Evolutionary conservation across 2,113 vertebrate species (phyloP), one percentile per base, ranked within the genome.

Genomic region (Phrynocephalus versicolor): DNA sequence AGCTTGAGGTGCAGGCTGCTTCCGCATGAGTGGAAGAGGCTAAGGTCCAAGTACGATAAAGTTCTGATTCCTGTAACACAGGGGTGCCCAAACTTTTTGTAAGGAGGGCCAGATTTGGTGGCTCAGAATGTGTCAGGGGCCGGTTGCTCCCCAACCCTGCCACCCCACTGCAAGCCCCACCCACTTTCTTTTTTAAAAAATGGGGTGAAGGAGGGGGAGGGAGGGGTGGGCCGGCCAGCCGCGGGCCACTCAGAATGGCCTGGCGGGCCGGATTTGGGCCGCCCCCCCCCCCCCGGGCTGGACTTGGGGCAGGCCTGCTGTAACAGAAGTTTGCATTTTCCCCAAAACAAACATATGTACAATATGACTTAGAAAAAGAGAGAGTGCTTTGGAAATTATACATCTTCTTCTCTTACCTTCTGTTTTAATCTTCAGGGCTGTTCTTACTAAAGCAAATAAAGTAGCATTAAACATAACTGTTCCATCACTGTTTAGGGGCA

Each of bases 381-480:
- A 51, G 10, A 65, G 25, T 35, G 21, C 25, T 23, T 39, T 81
- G 41, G 27, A 65, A 37, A 81, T 81, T 55, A 21, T 74, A 41
- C 41, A 64, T 73, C 30, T 23, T 74, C 91, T 74, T 86, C 45
- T 18, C 92, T 89, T 95, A 99, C 99, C 99, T 95, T 99, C 99
- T 3, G 99, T 99, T 97, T 99, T 99, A 93, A 99, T 99, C 96
- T 99, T 99, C 79, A 99, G 95, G 86, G 99, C 98, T 0, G 99
- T 99, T 89, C 99, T 97, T 91, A 99, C 99, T 94, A 99, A 95
- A 72, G 99, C 99, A 95, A 99, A 99, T 81, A 99, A 93, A 45
- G 99, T 99, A 84, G 98, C 99, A 10, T 99, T 99, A 92, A 99
- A 99, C 98, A 99, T 99, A 92, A 99, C 99, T 0, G 99, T 99